Evolutionary conservation across 2,888 invertebrate genomes (phyloP), one percentile per base, ranked within the genome.

Genomic region (Aphidoletes aphidimyza): DNA sequence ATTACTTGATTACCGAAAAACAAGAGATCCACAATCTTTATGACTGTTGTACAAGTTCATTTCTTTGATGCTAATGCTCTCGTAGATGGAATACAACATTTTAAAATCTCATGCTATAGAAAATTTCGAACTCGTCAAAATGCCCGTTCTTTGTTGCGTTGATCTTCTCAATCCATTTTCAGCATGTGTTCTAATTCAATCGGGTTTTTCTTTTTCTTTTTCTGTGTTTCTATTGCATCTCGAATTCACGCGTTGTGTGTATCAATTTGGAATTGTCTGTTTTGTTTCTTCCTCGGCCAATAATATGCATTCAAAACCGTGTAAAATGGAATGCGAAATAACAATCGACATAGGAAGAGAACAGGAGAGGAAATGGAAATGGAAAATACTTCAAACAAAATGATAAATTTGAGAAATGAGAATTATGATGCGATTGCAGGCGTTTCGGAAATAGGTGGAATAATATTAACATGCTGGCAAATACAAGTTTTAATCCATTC

Each of bases 371-470:
- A 54, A 54, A 54, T 54, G 3, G n/a, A n/a, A n/a, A n/a, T n/a
- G n/a, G n/a, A 54, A 54, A 54, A 54, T 54, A 22, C 26, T 54
- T 54, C 54, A 17, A 47, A 54, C 0, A n/a, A 26, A 54, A 54
- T 54, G 54, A 54, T 54, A 54, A 22, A 54, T 54, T 54, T 54
- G 54, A 54, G 54, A 54, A 54, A 54, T 54, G 54, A 54, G 54
- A 54, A 54, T 22, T 54, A 54, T 54, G 54, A 54, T 54, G 54
- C 26, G 54, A 54, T 54, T 54, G 26, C 54, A n/a, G 26, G 54
- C 54, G 54, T 54, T 54, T 54, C 54, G 54, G 54, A 54, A 22
- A 54, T 54, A 54, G 54, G 54, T 54, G 54, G 54, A 54, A 54
- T 54, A 54, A 22, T 26, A 54, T 54, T 54, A 22, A 54, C 54